These are phyloP conservation scores for Mobula birostris DNA, from an alignment of 2,113 vertebrate species.

Conservation along the genomic window DNA sequence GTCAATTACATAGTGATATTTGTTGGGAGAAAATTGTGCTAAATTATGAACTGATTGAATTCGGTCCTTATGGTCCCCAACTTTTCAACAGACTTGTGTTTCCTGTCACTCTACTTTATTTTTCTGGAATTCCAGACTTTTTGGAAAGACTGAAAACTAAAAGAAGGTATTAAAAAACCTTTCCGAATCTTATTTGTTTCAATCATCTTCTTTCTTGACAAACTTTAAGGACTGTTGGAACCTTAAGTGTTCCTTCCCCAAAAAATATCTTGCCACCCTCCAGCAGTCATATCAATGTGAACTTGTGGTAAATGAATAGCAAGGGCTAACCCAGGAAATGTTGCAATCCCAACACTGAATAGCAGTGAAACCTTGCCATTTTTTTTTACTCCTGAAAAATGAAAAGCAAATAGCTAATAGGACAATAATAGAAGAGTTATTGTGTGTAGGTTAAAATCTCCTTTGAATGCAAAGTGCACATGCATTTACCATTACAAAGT, in stretches of 20 bases:
- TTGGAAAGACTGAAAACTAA: neutral
- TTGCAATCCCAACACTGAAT: neutral
- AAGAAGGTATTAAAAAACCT: neutral
- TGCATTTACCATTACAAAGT: neutral
- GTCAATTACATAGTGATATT: neutral
- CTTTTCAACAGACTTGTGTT: neutral
- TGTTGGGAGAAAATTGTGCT: neutral
- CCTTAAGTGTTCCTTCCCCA: neutral
- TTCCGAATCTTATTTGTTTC: neutral
- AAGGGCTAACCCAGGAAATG: neutral
- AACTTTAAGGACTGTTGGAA: neutral
- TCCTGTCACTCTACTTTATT: neutral
- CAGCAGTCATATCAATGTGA: neutral
- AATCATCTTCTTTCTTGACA: neutral
- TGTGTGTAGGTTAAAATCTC: neutral
- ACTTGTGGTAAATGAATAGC: neutral
- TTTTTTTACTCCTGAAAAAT: neutral
- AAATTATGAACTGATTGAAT: neutral
- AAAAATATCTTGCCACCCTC: neutral
- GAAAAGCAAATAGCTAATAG: neutral
- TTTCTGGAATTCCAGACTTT: neutral
- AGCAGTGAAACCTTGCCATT: neutral
- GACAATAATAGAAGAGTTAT: neutral
- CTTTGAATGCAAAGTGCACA: neutral
- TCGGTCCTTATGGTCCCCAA: neutral